Evolutionary conservation across 2,888 invertebrate genomes (phyloP).

Genomic region (Mesorhabditis spiculigera): DNA sequence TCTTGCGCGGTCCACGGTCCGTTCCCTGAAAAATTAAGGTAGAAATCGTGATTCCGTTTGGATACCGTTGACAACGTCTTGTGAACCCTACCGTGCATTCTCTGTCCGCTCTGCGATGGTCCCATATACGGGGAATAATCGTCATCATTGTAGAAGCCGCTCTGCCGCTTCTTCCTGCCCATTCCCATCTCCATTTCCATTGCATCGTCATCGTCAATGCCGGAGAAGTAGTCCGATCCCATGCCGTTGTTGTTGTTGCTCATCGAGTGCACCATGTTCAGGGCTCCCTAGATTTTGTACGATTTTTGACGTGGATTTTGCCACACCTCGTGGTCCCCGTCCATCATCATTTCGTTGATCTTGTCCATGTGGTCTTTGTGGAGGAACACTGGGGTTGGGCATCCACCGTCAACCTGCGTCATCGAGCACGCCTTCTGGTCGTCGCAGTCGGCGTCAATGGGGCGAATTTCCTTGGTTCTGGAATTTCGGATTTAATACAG

Average conservation of each 20-base stretch:
- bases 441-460: conserved; percentile 5
- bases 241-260: too few relatives aligned
- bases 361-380: neutral
- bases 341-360: neutral
- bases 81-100: too few relatives aligned
- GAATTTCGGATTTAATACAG: neutral
- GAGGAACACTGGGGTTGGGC: neutral
- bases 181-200: neutral
- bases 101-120: too few relatives aligned
- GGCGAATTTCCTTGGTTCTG: conserved; percentile 2
- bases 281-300: neutral
- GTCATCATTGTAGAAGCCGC: neutral
- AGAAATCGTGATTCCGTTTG: neutral
- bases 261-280: neutral
- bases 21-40: neutral
- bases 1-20: neutral
- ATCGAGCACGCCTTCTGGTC: neutral
- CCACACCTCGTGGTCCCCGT: neutral
- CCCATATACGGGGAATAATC: neutral
- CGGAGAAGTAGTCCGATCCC: too few relatives aligned
- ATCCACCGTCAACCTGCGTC: neutral
- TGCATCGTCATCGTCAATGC: neutral
- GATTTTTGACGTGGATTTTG: neutral
- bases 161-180: neutral
- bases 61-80: neutral